Base-by-base conservation (phyloP, 2,888 invertebrate species). In the Dynastes grantii region DNA sequence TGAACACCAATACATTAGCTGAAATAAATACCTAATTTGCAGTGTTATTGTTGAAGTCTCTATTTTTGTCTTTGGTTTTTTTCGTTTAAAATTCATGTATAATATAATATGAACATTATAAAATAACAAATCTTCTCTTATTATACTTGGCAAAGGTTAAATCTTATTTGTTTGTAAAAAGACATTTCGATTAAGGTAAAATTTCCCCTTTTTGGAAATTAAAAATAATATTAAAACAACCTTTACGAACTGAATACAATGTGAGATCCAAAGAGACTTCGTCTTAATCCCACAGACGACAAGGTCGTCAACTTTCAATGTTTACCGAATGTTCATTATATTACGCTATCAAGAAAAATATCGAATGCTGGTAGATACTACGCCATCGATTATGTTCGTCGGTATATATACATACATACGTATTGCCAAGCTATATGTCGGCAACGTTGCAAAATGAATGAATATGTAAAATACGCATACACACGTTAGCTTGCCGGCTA, bases 291-390 rank as follows among this genome's bases (percentile, higher is more conserved):
- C 58, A 71, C 40, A 40, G 55, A 16, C 37, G 5, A 58, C 71
- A 71, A 71, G 71, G 71, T 71, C 71, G 58, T 8, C 71, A 71
- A 71, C 71, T 71, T 71, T 71, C 71, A 58, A 58, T 71, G 58
- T 71, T 71, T 71, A 71, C 53, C 70, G 53, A 70, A 70, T 58
- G 58, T 71, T 37, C 71, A 71, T 53, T 71, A 37, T 29, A 58
- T 32, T 71, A 71, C 37, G 71, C 37, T 58, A 5, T 71, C 71
- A 37, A 55, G 58, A 71, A 71, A 70, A 71, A 71, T 16, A 71
- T 37, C 55, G 55, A 71, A 55, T 58, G 37, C 49, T 45, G n/a
- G 27, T 29, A 40, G 32, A 58, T 67, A 67, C 45, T 45, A 40
- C 67, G 67, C 37, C 45, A 67, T 40, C 67, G 67, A 71, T 32